Conservation (phyloP, 2,113 vertebrate genomes). For the Sceloporus undulatus region DNA sequence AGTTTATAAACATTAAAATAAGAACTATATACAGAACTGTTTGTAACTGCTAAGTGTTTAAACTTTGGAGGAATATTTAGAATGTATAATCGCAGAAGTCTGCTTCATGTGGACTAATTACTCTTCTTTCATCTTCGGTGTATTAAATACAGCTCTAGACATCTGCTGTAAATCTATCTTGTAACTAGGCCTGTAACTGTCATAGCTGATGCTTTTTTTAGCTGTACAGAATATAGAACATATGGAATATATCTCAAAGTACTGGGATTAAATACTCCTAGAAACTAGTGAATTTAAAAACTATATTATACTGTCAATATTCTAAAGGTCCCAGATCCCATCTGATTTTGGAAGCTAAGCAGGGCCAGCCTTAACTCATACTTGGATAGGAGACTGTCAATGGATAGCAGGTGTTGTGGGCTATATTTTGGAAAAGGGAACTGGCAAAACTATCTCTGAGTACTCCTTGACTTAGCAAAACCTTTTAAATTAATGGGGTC, state of each 20-base stretch:
- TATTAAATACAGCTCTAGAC: background rate
- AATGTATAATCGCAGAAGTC: background rate
- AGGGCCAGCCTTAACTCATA: too few relatives aligned
- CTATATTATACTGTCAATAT: too few relatives aligned
- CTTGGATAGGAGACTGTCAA: too few relatives aligned
- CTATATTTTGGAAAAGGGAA: too few relatives aligned
- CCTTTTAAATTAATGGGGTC: too few relatives aligned
- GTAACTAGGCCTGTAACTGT: background rate
- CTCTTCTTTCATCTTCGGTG: background rate
- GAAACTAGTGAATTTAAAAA: conserved; percentile 28
- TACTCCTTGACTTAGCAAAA: too few relatives aligned
- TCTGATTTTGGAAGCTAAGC: too few relatives aligned
- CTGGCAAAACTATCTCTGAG: too few relatives aligned
- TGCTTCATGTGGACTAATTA: background rate
- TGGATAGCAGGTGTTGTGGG: too few relatives aligned
- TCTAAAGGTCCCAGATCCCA: too few relatives aligned
- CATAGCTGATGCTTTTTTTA: conserved; percentile 20
- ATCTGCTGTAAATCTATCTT: conserved; percentile 15
- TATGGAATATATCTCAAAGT: background rate
- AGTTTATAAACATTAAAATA: background rate
- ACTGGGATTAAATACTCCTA: conserved; percentile 27
- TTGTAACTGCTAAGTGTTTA: background rate
- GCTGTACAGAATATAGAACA: background rate
- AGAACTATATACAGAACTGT: background rate
- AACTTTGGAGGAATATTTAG: background rate